Evolutionary conservation across 2,113 vertebrate species (phyloP).

Genomic region (Excalfactoria chinensis): DNA sequence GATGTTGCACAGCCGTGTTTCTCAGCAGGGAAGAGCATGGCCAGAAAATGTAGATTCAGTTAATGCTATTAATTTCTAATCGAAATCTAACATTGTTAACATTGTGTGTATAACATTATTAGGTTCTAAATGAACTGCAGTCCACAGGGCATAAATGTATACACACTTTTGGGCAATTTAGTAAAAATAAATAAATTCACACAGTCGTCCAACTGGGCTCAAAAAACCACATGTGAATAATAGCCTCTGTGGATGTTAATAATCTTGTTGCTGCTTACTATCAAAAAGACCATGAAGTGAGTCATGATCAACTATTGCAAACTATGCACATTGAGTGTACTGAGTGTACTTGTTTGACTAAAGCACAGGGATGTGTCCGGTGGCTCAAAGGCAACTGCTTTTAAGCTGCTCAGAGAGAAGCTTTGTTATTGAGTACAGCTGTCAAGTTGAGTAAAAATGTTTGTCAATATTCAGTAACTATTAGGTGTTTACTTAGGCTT

Average conservation of each 20-base stretch:
- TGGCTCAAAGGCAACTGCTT: neutral
- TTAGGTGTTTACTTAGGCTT: neutral
- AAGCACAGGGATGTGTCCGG: accelerated
- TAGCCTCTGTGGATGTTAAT: neutral
- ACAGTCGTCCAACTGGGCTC: neutral
- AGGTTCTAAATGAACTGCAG: neutral
- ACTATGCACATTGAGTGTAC: neutral
- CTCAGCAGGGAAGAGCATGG: neutral
- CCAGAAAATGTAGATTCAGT: neutral
- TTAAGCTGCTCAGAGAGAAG: neutral
- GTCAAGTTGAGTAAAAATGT: neutral
- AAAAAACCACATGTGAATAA: neutral
- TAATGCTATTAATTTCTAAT: neutral
- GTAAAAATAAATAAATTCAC: neutral
- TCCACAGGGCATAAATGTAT: neutral
- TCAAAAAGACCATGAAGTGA: neutral
- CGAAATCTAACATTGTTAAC: neutral
- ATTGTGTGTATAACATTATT: neutral
- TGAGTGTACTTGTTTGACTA: neutral
- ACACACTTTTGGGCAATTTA: neutral
- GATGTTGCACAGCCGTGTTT: neutral
- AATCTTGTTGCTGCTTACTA: neutral
- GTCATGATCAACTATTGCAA: neutral
- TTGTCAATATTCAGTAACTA: neutral
- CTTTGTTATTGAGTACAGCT: neutral